Evolutionary conservation across 2,113 vertebrate genomes (phyloP), one percentile per base, ranked within the genome.

Genomic region (Numenius arquata): DNA sequence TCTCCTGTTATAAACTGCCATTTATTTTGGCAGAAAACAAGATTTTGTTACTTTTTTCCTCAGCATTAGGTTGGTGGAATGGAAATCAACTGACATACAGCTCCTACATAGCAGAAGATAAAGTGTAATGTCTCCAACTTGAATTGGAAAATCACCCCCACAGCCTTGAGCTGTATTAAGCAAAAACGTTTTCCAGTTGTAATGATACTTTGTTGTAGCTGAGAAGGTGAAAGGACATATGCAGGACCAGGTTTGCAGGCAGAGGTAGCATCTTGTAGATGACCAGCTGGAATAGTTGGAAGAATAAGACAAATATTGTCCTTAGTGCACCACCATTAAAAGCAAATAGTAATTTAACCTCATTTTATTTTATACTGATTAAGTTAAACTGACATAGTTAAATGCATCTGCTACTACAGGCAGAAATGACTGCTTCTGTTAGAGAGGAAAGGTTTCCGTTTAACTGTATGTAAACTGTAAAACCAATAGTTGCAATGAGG

Each of bases 1-100:
- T 70, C 17, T 56, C 20, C 5, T 70, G 85, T 92, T 72, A 80
- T 26, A 71, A 62, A 63, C 6, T 58, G 11, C 21, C 40, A 82
- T 78, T 81, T 96, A 63, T 91, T 89, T 78, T 80, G 61, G 48
- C 16, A 93, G n/a, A 91, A 94, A 91, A 25, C n/a, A 90, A 68
- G 52, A 48, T 18, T 80, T 32, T 9, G 1, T 70, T 70, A 40
- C 82, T 85, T 92, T 26, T 90, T 72, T 68, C 17, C 38, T 18
- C 20, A 66, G 48, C 1, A 4, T 32, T 55, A 53, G 6, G 30
- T 30, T 70, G 48, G 34, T 81, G 53, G 58, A 92, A 87, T 61
- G 34, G 70, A 87, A 89, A 81, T 74, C 86, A 71, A 58, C 86
- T 56, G 76, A 86, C 40, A 43, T 36, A 80, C 47, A 62, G 66